Evolutionary conservation across 2,888 invertebrate species (phyloP).

Genomic region (Embidobia sp.): DNA sequence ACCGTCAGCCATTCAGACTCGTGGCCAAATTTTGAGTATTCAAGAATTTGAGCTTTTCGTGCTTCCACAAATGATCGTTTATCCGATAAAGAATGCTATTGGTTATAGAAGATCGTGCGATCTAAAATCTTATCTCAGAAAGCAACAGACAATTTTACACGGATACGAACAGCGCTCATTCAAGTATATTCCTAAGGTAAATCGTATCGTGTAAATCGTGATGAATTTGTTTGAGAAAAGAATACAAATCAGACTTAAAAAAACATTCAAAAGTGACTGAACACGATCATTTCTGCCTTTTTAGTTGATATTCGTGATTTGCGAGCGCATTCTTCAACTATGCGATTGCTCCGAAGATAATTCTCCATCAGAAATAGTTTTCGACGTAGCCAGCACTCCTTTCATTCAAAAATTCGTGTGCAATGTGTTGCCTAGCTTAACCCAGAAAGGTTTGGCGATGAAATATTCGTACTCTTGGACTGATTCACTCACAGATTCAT

Average conservation of each 20-base stretch:
- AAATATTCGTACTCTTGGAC: conserved; percentile 77
- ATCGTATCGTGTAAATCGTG: too few relatives aligned
- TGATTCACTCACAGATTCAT: conserved; percentile 75
- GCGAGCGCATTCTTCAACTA: conserved; percentile 88
- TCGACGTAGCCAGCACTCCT: conserved; percentile 83
- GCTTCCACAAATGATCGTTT: conserved; percentile 89
- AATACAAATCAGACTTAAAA: too few relatives aligned
- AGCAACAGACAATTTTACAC: conserved; percentile 88
- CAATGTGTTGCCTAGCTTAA: conserved; percentile 79
- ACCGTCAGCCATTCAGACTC: conserved; percentile 91
- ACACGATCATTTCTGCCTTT: conserved; percentile 61
- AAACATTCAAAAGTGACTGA: not conserved
- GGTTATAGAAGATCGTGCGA: conserved; percentile 80
- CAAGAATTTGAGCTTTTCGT: conserved; percentile 91
- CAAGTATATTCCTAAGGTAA: conserved; percentile 90
- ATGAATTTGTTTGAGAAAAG: too few relatives aligned
- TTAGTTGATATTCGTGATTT: conserved; percentile 89
- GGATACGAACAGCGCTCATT: conserved; percentile 90
- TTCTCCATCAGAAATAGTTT: conserved; percentile 82
- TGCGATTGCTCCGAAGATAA: conserved; percentile 85
- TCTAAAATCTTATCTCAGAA: conserved; percentile 86
- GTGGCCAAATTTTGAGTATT: conserved; percentile 90
- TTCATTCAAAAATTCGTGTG: conserved; percentile 85
- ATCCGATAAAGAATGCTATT: conserved; percentile 85
- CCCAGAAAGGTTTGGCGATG: conserved; percentile 71